phyloP scores from a whole-genome alignment of 2,888 invertebrate genomes.

The Stratiomys singularior region DNA sequence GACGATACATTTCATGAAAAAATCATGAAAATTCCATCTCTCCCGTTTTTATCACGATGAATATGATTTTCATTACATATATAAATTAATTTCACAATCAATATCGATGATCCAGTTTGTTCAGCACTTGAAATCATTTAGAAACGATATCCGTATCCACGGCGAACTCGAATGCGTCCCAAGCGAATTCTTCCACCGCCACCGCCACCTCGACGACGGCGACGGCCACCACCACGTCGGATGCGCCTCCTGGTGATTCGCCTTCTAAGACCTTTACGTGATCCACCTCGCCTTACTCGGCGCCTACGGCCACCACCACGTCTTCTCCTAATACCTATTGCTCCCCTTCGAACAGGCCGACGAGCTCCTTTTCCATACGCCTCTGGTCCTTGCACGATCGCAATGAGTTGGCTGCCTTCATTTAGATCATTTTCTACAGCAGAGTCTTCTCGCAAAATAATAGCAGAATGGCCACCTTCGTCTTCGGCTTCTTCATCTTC shows the following conservation, averaged over 20 bases:
- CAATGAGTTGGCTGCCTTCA: slow-evolving; percentile 20
- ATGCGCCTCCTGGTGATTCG: slow-evolving; percentile 24
- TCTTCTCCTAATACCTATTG: not conserved
- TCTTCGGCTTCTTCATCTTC: slow-evolving; percentile 33
- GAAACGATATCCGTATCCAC: not conserved
- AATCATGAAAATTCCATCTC: not conserved
- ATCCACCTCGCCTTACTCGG: slow-evolving; percentile 13
- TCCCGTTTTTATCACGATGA: not conserved
- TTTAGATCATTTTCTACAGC: not conserved
- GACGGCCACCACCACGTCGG: slow-evolving; percentile 19
- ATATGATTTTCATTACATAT: not conserved
- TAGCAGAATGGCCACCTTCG: slow-evolving; percentile 11
- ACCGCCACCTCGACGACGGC: slow-evolving; percentile 2
- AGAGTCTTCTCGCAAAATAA: not conserved
- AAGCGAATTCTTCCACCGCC: slow-evolving; percentile 4
- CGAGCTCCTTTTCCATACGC: not conserved
- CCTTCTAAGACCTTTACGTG: slow-evolving; percentile 7
- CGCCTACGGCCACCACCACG: slow-evolving; percentile 28
- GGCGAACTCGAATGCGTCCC: slow-evolving; percentile 15
- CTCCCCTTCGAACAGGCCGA: not conserved
- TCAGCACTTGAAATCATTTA: not conserved
- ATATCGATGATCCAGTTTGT: not conserved
- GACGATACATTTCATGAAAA: not conserved
- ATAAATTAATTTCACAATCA: not conserved
- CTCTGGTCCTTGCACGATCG: slow-evolving; percentile 26